Conservation (phyloP, 2,888 invertebrate genomes). For the Elegia similella region DNA sequence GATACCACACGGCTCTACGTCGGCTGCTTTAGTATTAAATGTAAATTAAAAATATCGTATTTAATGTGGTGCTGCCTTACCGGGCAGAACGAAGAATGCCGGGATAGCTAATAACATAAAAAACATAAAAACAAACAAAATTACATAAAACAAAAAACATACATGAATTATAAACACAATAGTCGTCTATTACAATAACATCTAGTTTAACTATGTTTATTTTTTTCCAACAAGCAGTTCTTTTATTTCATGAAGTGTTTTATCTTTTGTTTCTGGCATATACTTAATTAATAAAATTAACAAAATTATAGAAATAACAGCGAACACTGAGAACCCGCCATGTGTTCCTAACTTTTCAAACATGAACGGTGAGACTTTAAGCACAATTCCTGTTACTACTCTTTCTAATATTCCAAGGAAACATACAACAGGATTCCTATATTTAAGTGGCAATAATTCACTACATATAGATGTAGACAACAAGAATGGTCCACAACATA, state of each 20-base stretch:
- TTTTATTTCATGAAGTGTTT: constrained; percentile 9
- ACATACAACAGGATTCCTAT: background rate
- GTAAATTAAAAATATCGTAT: too few species aligned
- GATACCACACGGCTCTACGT: too few species aligned
- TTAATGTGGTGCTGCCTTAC: too few species aligned
- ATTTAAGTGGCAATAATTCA: constrained; percentile 4
- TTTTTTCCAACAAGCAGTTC: background rate
- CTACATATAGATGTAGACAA: constrained; percentile 8
- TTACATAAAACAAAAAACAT: too few species aligned
- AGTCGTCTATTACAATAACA: too few species aligned
- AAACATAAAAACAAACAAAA: too few species aligned
- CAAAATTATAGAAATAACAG: background rate
- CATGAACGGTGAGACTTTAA: background rate
- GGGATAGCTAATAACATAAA: too few species aligned
- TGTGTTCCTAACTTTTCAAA: background rate
- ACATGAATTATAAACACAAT: too few species aligned
- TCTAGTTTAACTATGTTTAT: too few species aligned
- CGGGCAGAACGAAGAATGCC: too few species aligned
- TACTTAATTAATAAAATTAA: background rate
- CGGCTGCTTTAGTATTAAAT: too few species aligned
- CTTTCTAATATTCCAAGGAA: background rate
- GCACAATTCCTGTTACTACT: background rate
- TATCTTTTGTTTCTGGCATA: constrained; percentile 17
- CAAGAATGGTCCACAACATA: constrained; percentile 13
- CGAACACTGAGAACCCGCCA: constrained; percentile 5